Base-by-base conservation (phyloP, 2,888 invertebrate species). In the Drosophila anomalata region DNA sequence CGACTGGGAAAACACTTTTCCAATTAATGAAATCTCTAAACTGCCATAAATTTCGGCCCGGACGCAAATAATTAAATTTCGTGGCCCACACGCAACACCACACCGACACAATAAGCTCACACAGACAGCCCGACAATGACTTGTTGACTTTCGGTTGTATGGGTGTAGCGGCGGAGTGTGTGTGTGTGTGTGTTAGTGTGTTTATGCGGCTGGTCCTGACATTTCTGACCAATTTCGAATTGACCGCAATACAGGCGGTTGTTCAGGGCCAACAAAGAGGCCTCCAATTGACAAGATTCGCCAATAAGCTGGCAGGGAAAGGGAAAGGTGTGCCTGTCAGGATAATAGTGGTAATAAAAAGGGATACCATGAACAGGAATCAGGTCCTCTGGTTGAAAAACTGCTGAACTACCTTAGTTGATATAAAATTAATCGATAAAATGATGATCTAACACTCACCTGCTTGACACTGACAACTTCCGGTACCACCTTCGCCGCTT, bases 401-500 rank as follows among this genome's bases (percentile, higher is more conserved):
- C 22, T 22, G 22, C 3, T 22, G 22, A 22, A 22, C 22, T 24
- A 24, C 22, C 22, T 24, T 24, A 24, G 22, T 24, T 24, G 22
- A 24, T 24, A 24, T 24, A 0, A 24, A 24, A 24, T 22, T 22
- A 22, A 22, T 24, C 22, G 22, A 24, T 24, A 3, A 3, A 24
- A 22, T 22, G 22, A 22, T 3, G 22, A 22, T 22, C 22, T 3
- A 22, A 3, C 22, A 24, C 92, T 91, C 90, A 95, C 95, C 95
- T 95, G 95, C 93, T 91, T 95, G 95, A 93, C 95, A 95, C 80
- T 93, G 92, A 93, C 95, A 95, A 29, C 29, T 39, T 39, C 50
- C 54, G 42, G 54, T 39, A 44, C 53, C 93, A 93, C 63, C 75
- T 63, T 65, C 79, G 17, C 76, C 61, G 26, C 63, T 70, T 26